Base-by-base conservation (phyloP, 2,888 invertebrate species). In the Entomobrya multifasciata region DNA sequence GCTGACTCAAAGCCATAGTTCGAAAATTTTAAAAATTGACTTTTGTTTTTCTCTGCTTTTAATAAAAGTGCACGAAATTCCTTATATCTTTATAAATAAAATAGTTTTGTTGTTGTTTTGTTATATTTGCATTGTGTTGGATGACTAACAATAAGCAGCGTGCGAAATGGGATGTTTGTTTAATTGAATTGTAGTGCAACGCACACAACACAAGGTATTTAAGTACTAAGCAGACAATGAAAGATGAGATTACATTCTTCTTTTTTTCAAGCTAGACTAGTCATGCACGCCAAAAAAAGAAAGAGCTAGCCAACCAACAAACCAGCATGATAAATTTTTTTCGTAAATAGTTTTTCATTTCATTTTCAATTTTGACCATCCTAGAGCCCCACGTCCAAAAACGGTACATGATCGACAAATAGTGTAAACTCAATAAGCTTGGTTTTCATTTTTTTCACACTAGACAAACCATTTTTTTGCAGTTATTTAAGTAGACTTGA, bases 211-310 rank as follows among this genome's bases (percentile, higher is more conserved):
- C 36, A 36, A 36, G 15, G 11, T 30, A 1, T 55, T 55, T 17
- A 36, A 20, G 30, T 30, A 55, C 65, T 47, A 80, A 76, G 17
- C 81, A 80, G 60, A 82, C 77, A 87, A 77, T 30, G 25, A 77
- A 82, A 81, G 76, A 67, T 67, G 30, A 49, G 36, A n/a, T n/a
- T 41, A 65, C 49, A 49, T 0, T 25, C 15, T 3, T 70, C 44
- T 44, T n/a, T 44, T 41, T n/a, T 87, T 86, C 52, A 86, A 22
- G 82, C 87, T 55, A 82, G 87, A 87, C 82, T 82, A 78, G 82
- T 80, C 87, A 87, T 82, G 82, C 81, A 86, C 76, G 52, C 77
- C 25, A 78, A 77, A 78, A 27, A 41, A 44, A 41, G 17, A 62
- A 60, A n/a, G 47, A 76, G 36, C 36, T 6, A 62, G 62, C 41